Conservation (phyloP, 1,140 invertebrate species). For the Zophobas atratus region DNA sequence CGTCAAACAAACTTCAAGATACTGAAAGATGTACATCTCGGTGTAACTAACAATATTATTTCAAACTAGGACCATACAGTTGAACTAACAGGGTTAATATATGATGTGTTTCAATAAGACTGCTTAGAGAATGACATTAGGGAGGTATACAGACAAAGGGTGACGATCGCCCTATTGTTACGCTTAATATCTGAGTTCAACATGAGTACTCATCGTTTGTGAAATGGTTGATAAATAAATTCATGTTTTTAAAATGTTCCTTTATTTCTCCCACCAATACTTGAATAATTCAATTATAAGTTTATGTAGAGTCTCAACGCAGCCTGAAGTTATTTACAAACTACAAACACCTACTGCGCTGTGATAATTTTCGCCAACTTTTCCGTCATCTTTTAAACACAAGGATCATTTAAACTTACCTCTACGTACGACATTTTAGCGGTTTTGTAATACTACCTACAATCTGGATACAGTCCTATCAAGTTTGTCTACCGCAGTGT, state of each 20-base stretch:
- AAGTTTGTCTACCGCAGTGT: too few species aligned
- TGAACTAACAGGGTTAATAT: constrained; percentile 64
- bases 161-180: constrained; percentile 58
- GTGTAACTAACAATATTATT: constrained; percentile 36
- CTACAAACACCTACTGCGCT: too few species aligned
- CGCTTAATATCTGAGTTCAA: constrained; percentile 65
- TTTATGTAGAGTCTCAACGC: background rate
- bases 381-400: too few species aligned
- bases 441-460: too few species aligned
- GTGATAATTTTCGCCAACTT: too few species aligned
- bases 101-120: constrained; percentile 64
- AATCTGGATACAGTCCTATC: too few species aligned
- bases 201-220: constrained; percentile 64
- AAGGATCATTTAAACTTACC: too few species aligned
- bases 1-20: constrained; percentile 4
- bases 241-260: constrained; percentile 60
- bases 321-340: too few species aligned
- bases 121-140: constrained; percentile 64
- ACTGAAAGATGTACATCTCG: constrained; percentile 34
- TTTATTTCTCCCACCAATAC: background rate
- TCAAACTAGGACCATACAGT: constrained; percentile 60
- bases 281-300: background rate
- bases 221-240: constrained; percentile 62
- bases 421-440: too few species aligned
- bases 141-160: constrained; percentile 63